Percentiles rank a stretch among this genome's conserved stretches.
phyloP scores from a whole-genome alignment of 2,797 vertebrate species.

The Acanthornis magna region DNA sequence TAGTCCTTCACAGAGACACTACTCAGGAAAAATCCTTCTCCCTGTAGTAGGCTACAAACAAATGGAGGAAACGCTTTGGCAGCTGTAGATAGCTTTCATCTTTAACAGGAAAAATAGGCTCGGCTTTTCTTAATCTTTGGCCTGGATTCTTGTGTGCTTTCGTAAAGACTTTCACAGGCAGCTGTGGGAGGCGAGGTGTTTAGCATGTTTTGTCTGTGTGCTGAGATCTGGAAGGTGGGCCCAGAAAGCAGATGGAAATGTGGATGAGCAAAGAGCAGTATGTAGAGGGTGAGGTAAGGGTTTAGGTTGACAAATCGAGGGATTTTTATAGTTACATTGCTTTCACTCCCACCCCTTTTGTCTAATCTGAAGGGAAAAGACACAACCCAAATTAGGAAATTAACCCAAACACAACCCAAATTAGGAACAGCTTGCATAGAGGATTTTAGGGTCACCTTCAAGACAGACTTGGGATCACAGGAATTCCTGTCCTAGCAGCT shows the following conservation, averaged over 20 bases:
- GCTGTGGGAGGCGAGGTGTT: not conserved
- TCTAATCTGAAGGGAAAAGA: not conserved
- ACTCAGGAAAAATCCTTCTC: not conserved
- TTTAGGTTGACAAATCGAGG: not conserved
- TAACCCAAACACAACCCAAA: too few relatives aligned
- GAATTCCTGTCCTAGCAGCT: not conserved
- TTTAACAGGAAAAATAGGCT: conserved; percentile 9
- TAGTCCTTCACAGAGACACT: not conserved
- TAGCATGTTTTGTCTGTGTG: not conserved
- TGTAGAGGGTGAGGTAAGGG: not conserved
- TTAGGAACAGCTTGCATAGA: not conserved
- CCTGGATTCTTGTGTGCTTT: not conserved
- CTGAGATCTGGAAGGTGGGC: not conserved
- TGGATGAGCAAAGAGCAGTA: not conserved
- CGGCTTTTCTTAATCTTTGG: not conserved
- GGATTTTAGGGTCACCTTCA: not conserved
- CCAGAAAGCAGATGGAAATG: not conserved
- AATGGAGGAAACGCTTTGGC: conserved; percentile 29
- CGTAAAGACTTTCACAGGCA: not conserved
- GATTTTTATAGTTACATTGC: not conserved
- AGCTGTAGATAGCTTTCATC: not conserved
- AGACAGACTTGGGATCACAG: not conserved
- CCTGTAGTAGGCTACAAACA: not conserved
- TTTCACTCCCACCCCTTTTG: not conserved
- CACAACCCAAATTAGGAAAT: not conserved